Evolutionary conservation across 1,140 invertebrate species (phyloP).

Genomic region (Drosophila fuyamai): DNA sequence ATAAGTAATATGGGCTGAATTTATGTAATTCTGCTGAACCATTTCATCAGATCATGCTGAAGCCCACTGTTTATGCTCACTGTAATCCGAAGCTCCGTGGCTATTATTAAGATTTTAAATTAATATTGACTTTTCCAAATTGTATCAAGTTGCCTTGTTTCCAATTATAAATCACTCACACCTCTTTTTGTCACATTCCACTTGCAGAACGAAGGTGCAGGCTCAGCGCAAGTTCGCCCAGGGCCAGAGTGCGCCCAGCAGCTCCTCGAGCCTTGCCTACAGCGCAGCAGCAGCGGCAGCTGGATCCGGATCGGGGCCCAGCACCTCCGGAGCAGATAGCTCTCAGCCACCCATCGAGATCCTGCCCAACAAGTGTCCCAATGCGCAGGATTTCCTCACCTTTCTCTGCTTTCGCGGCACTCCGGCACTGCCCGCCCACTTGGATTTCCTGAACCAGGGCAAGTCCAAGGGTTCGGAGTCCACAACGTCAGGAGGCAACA

Average conservation of each 20-base stretch:
- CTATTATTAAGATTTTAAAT: constrained; percentile 42
- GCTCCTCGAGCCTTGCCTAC: constrained; percentile 59
- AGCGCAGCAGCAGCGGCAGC: constrained; percentile 46
- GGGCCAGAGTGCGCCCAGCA: constrained; percentile 87
- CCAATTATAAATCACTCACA: constrained; percentile 58
- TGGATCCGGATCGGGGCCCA: constrained; percentile 75
- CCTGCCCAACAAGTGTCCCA: constrained; percentile 90
- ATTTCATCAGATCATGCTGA: background rate
- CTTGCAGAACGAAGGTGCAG: constrained; percentile 91
- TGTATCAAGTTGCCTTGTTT: constrained; percentile 46
- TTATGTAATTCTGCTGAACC: no score
- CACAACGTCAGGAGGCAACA: constrained; percentile 24
- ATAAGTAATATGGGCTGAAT: no score
- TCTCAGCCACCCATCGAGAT: constrained; percentile 86
- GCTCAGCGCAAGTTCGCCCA: constrained; percentile 97
- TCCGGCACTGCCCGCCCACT: constrained; percentile 89
- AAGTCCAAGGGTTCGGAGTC: constrained; percentile 66
- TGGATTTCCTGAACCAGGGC: constrained; percentile 90
- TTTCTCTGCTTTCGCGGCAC: constrained; percentile 95
- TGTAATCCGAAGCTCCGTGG: constrained; percentile 42
- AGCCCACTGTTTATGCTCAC: constrained; percentile 20
- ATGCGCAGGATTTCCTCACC: constrained; percentile 95
- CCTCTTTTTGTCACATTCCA: background rate
- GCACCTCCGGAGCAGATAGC: constrained; percentile 84
- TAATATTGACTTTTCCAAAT: constrained; percentile 47